Evolutionary conservation across 2,113 vertebrate species (phyloP), one percentile per base, ranked within the genome.

Genomic region (Anas platyrhynchos): DNA sequence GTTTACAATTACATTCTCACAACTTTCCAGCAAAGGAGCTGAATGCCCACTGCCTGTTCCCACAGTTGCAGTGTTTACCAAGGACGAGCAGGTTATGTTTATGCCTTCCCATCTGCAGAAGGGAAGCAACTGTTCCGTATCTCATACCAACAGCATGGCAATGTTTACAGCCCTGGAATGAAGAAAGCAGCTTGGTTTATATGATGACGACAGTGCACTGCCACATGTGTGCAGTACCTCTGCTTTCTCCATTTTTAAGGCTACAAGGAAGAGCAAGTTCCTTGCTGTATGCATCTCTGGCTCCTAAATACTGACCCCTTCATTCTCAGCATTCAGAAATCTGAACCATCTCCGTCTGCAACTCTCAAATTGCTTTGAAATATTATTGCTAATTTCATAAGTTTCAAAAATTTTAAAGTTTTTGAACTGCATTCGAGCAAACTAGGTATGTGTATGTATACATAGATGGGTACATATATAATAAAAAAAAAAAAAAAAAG

Each of bases 201-300:
- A 16, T 56, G 4, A 52, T 59, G 3, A 65, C 16, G 63, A 63
- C 2, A 79, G 26, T 63, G 48, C 15, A 36, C 16, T n/a, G 16
- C 27, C 55, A 44, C 32, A 17, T 15, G 23, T 31, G 9, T 54
- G 13, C 23, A 68, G 56, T 13, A 41, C 15, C 4, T 54, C 31
- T 2, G 3, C 43, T 27, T 63, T 58, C 44, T 69, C 34, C 4
- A n/a, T 71, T 81, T 69, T 36, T 52, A 59, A 79, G 18, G 52
- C 4, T 6, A 48, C 4, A 1, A 55, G 59, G 56, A 41, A 22
- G 5, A 7, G 3, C 2, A 3, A 58, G 9, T 41, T 44, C 18
- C 55, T 46, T 25, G 54, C 43, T 68, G 21, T 6, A 13, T 14
- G 4, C 2, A 2, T 23, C 7, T 44, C 69, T 72, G 32, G 0